Conservation (phyloP, 2,113 vertebrate species). For the Mixornis gularis region DNA sequence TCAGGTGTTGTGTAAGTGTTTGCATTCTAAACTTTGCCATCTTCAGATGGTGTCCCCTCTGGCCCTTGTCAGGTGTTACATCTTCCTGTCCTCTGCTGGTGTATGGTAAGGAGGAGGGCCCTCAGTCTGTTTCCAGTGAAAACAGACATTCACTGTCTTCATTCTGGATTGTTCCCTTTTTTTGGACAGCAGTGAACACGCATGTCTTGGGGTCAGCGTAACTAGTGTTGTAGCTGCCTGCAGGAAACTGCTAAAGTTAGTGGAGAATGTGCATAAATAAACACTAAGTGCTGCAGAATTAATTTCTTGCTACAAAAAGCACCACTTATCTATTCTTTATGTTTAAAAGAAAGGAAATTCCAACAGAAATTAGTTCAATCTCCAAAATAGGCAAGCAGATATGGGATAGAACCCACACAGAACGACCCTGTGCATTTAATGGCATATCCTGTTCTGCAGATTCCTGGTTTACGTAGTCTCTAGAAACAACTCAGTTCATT, state of each 20-base stretch:
- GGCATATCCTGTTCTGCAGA: not conserved
- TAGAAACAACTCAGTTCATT: not conserved
- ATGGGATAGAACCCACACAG: not conserved
- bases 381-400: not conserved
- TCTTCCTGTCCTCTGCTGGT: not conserved
- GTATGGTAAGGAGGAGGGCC: accelerated
- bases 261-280: not conserved
- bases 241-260: not conserved
- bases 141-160: not conserved
- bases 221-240: not conserved
- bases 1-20: not conserved
- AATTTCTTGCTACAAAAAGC: not conserved
- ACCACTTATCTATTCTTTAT: not conserved
- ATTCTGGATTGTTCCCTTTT: not conserved
- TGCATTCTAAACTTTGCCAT: not conserved
- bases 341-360: not conserved
- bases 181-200: not conserved
- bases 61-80: not conserved
- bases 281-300: not conserved
- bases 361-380: not conserved
- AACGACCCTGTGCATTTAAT: not conserved
- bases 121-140: not conserved
- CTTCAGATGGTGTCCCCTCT: not conserved
- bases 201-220: accelerated
- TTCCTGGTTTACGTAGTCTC: not conserved